Evolutionary conservation across 2,113 vertebrate genomes (phyloP).

Genomic region (Neodontobutis hainanensis): DNA sequence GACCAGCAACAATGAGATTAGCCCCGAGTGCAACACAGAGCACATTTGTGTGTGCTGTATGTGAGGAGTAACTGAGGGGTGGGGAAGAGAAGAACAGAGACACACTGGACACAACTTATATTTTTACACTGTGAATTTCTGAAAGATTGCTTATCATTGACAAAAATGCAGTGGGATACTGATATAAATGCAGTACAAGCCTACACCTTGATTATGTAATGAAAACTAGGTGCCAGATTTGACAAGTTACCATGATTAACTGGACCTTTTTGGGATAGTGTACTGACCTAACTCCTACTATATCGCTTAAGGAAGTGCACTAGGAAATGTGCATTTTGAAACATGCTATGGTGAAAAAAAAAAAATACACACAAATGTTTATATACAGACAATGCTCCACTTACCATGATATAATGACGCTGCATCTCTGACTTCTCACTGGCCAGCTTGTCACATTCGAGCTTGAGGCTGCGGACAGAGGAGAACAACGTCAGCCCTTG

Average conservation of each 20-base stretch:
- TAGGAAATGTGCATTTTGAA: not conserved
- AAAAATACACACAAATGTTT: slow-evolving; percentile 5
- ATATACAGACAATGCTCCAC: slow-evolving; percentile 41
- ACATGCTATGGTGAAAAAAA: not conserved
- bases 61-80: not conserved
- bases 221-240: no score
- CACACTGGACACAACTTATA: not conserved
- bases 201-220: no score
- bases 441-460: slow-evolving; percentile 95
- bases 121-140: no score
- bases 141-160: no score
- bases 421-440: slow-evolving; percentile 98
- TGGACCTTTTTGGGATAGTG: no score
- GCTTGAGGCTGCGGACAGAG: slow-evolving; percentile 82
- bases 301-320: no score
- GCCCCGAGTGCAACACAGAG: slow-evolving; percentile 65
- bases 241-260: no score
- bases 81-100: not conserved
- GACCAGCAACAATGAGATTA: slow-evolving; percentile 80
- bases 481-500: slow-evolving; percentile 46
- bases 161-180: no score
- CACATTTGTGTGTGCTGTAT: slow-evolving; percentile 27
- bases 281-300: no score
- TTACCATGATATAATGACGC: slow-evolving; percentile 97
- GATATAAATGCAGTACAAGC: no score